Evolutionary conservation across 2,888 invertebrate species (phyloP), one percentile per base, ranked within the genome.

Genomic region (Conops quadrifasciatus): DNA sequence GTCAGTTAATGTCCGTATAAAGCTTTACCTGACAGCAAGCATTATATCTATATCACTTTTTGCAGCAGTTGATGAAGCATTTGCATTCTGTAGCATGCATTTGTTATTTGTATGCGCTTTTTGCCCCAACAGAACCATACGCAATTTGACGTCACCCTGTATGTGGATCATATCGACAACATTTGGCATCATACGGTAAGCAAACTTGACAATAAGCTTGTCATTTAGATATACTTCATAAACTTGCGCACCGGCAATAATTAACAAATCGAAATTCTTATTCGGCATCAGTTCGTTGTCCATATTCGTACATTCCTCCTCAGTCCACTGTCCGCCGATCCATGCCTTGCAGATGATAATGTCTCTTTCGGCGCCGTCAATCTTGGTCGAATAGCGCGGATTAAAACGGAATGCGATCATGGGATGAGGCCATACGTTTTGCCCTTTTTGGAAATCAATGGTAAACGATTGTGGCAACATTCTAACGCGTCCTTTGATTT

Each of bases 351-450:
- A 90, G 64, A 93, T 89, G 1, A 90, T 86, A 78, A 90, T 90
- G 21, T 88, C 58, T 3, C 15, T 9, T 28, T 28, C 26, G 1
- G 2, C 28, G 26, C 28, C 58, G 2, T 56, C 21, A 26, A 58
- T 28, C 13, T 58, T 28, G 16, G 1, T 7, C 15, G 88, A 85
- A 81, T 94, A 93, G 75, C 94, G 88, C 24, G 94, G 90, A 87
- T 93, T 93, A 76, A 91, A 88, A 86, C 94, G 94, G 78, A 94
- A 86, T 47, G 90, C 89, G 74, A 94, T 89, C 77, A 88, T 87
- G 16, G 93, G 90, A 82, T 90, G 90, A 21, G 93, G 93, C 90
- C 92, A 93, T 74, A 91, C 88, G 75, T 89, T 87, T 65, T 88
- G 85, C 1, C 86, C 87, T 77, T 90, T 89, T 85, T 92, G 90